A percentile compares a stretch with the other conserved stretches of the same genome.
Evolutionary conservation across 2,888 invertebrate species (phyloP).

Genomic region (Agapostemon virescens): DNA sequence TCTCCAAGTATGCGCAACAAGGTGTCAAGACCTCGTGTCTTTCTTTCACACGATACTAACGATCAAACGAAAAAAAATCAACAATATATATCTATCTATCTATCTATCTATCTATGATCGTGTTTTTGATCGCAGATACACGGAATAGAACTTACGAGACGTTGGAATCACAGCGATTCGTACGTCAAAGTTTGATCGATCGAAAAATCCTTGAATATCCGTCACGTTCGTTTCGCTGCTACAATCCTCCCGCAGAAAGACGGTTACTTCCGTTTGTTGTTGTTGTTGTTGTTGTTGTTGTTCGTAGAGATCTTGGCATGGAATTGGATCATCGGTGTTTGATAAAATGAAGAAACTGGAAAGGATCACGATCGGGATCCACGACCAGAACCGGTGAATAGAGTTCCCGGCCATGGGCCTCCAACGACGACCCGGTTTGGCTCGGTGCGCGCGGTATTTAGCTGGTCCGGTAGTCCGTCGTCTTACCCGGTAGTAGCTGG

Average conservation of each 20-base stretch:
- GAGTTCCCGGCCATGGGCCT: conserved; percentile 80
- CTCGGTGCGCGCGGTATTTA: neutral
- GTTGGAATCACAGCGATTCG: conserved; percentile 71
- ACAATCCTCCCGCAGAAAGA: conserved; percentile 76
- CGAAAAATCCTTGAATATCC: conserved; percentile 74
- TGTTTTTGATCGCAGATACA: neutral
- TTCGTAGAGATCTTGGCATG: conserved; percentile 54
- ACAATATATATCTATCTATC: too few relatives aligned
- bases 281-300: conserved; percentile 45
- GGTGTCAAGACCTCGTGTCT: conserved; percentile 80
- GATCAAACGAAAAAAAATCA: neutral
- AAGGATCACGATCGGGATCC: conserved; percentile 75
- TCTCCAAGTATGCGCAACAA: conserved; percentile 80
- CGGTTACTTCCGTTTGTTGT: conserved; percentile 67
- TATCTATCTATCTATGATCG: too few relatives aligned
- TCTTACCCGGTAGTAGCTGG: neutral
- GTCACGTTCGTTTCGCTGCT: conserved; percentile 65
- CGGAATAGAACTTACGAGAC: conserved; percentile 70
- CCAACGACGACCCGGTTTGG: conserved; percentile 24
- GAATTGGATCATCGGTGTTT: conserved; percentile 65
- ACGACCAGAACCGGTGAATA: conserved; percentile 76
- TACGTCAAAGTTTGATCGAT: conserved; percentile 70
- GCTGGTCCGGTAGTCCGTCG: neutral
- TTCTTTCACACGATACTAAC: conserved; percentile 81
- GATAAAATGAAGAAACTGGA: conserved; percentile 71